Base-by-base conservation (phyloP, 1,140 invertebrate species). In the Zaprionus africanus region DNA sequence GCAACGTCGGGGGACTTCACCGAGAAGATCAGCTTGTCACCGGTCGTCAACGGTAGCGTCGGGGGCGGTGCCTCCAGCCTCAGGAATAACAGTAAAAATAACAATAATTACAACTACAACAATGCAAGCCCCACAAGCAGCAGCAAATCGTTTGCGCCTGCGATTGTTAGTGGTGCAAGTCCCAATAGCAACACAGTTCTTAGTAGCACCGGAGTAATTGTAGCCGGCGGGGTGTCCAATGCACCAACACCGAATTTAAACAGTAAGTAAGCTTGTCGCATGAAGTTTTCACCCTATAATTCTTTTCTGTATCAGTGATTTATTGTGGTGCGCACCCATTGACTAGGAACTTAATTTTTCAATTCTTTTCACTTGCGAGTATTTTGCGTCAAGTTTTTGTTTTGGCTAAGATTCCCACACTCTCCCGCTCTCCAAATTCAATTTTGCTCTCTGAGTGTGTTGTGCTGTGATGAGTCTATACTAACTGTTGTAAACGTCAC, bases 1-100 rank as follows among this genome's bases (percentile, higher is more conserved):
- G 91, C 88, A 74, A 91, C 85, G 77, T 80, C 79, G 91, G 91
- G 91, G 91, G 91, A 92, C 85, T 92, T 91, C 87, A 90, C 85
- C 63, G 92, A 91, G 57, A 92, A 88, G 76, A 92, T 90, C 72
- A 91, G 90, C 62, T 76, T 91, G 85, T 82, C 90, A 51, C 90
- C 90, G 61, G 81, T 86, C 65, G 79, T 90, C 41, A 91, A 81
- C 46, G 86, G 68, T 54, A 73, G 73, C 58, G 63, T 53, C 38
- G 69, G 65, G 46, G 46, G 56, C 24, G 71, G 73, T 66, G 34
- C 41, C 59, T 38, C 24, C 41, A 36, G 28, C 41, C 7, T 12
- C 71, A 69, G 7, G 49, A 56, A 19, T 38, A 61, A 15, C 71
- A 51, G 19, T 38, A 13, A 51, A 11, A 51, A 11, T 12, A 51